These are phyloP conservation scores for Callospermophilus lateralis DNA, from an alignment of 2,113 vertebrate species.

Conservation along the genomic window DNA sequence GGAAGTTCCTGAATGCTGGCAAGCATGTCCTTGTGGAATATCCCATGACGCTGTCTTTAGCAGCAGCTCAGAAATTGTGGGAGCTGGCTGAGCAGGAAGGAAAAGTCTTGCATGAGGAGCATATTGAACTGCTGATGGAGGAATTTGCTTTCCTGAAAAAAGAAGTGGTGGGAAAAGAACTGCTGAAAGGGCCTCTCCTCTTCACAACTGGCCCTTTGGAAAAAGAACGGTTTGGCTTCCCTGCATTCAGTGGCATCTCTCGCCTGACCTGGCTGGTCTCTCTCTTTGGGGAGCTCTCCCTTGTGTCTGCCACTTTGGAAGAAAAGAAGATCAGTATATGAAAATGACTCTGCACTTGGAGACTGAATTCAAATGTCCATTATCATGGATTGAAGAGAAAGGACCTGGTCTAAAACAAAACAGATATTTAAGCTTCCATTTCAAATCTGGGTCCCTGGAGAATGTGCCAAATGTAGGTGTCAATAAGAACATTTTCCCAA, in stretches of 20 bases:
- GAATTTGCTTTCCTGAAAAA: slow-evolving; percentile 94
- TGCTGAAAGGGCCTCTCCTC: slow-evolving; percentile 93
- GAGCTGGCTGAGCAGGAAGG: slow-evolving; percentile 93
- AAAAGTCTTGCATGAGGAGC: slow-evolving; percentile 95
- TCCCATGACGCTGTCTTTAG: slow-evolving; percentile 91
- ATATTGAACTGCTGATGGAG: slow-evolving; percentile 95
- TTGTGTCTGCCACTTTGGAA: slow-evolving; percentile 89
- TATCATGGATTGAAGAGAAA: slow-evolving; percentile 96
- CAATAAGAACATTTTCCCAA: slow-evolving; percentile 94
- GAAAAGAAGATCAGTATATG: slow-evolving; percentile 88
- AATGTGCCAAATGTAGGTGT: slow-evolving; percentile 89
- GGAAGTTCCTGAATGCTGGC: slow-evolving; percentile 94
- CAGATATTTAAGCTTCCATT: slow-evolving; percentile 93
- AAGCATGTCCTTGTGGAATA: slow-evolving; percentile 98
- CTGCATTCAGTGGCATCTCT: slow-evolving; percentile 93
- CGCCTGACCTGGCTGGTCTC: slow-evolving; percentile 96
- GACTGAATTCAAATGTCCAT: slow-evolving; percentile 88
- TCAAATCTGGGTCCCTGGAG: slow-evolving; percentile 91
- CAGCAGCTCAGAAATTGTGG: slow-evolving; percentile 91
- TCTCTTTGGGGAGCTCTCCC: slow-evolving; percentile 94
- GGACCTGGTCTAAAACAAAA: slow-evolving; percentile 90
- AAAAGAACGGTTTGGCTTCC: slow-evolving; percentile 92
- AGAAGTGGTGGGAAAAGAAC: slow-evolving; percentile 91
- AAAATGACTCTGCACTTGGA: slow-evolving; percentile 93
- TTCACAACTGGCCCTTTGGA: slow-evolving; percentile 93